Percentiles rank a stretch among this genome's conserved stretches.
phyloP scores from a whole-genome alignment of 2,888 invertebrate genomes.

The Blomia tropicalis region DNA sequence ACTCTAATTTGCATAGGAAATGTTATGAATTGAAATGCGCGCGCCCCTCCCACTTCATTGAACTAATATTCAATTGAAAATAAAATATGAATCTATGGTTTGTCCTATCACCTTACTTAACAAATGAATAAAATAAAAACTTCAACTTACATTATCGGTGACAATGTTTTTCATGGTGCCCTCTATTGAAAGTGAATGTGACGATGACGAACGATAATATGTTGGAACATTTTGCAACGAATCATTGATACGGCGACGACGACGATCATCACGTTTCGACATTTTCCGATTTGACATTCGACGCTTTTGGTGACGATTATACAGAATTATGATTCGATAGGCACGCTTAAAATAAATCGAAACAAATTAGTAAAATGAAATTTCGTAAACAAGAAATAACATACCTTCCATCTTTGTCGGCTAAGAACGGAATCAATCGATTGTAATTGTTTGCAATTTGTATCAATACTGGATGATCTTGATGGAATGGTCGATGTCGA shows the following conservation, averaged over 20 bases:
- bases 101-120: no score
- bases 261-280: background rate
- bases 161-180: no score
- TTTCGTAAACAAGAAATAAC: background rate
- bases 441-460: background rate
- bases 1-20: no score
- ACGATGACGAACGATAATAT: background rate
- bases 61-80: no score
- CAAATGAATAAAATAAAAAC: no score
- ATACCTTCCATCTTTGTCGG: conserved; percentile 14
- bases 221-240: background rate
- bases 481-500: background rate
- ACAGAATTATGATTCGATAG: background rate
- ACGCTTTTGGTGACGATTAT: conserved; percentile 12
- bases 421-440: background rate
- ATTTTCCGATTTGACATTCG: background rate
- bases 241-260: background rate
- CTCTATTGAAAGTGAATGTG: conserved; percentile 8
- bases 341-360: background rate
- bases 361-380: background rate
- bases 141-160: no score
- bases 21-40: no score
- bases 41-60: no score
- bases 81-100: no score
- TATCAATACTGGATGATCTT: background rate